Evolutionary conservation across 1,140 invertebrate genomes (phyloP).

Genomic region (fruit fly (Drosophila melanogaster)): DNA sequence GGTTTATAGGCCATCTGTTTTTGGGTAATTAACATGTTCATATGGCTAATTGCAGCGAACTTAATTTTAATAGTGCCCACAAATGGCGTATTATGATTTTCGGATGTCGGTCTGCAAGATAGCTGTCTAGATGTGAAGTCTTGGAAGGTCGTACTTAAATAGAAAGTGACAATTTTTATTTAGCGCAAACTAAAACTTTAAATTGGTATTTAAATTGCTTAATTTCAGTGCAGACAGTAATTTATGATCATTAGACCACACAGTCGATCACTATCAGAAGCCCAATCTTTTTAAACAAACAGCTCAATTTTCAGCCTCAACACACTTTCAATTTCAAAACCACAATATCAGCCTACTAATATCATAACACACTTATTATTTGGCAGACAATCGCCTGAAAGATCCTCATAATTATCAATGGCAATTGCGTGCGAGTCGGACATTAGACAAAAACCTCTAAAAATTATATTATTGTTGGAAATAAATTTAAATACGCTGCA

Average conservation of each 20-base stretch:
- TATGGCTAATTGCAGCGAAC: conserved; percentile 62
- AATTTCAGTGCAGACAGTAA: neutral
- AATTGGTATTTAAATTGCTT: neutral
- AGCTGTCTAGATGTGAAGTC: conserved; percentile 28
- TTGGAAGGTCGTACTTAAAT: neutral
- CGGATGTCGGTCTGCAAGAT: conserved; percentile 5
- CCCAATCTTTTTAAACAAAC: conserved; percentile 27
- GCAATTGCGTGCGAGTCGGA: conserved; percentile 57
- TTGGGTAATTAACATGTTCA: conserved; percentile 67
- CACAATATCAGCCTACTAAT: conserved; percentile 48
- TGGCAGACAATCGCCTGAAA: conserved; percentile 40
- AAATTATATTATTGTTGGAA: conserved; percentile 63
- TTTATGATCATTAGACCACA: neutral
- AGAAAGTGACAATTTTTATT: conserved; percentile 30
- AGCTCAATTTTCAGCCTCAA: conserved; percentile 55
- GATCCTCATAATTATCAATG: conserved; percentile 60
- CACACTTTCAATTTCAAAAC: conserved; percentile 51
- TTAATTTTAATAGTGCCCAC: conserved; percentile 20
- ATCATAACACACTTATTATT: conserved; percentile 54
- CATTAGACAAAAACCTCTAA: conserved; percentile 47
- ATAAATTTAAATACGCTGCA: conserved; percentile 77
- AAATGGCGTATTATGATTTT: conserved; percentile 11
- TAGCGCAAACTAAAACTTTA: neutral
- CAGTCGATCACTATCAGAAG: conserved; percentile 9
- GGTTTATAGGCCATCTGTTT: conserved; percentile 71